A percentile compares a stretch with the other conserved stretches of the same genome.
phyloP scores from a whole-genome alignment of 2,797 vertebrate genomes.

The Ispidina picta region DNA sequence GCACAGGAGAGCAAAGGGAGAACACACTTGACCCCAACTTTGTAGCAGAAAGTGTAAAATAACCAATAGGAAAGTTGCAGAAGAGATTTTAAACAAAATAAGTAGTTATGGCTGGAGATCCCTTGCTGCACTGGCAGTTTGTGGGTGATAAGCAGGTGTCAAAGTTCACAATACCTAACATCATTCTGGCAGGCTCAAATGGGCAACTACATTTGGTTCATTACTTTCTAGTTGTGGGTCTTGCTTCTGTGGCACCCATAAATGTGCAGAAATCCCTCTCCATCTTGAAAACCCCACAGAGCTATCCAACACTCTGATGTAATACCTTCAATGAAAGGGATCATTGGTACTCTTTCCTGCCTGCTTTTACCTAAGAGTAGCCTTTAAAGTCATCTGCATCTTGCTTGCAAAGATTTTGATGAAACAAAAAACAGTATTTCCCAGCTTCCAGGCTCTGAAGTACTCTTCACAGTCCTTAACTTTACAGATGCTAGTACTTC shows the following conservation, averaged over 20 bases:
- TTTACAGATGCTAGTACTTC: background rate
- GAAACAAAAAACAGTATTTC: background rate
- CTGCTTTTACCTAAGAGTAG: background rate
- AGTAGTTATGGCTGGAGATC: background rate
- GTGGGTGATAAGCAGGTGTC: background rate
- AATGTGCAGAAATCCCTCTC: background rate
- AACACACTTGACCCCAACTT: background rate
- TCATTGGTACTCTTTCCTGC: fast-evolving
- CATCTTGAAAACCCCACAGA: background rate
- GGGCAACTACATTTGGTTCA: background rate
- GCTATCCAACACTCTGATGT: background rate
- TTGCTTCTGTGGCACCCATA: background rate
- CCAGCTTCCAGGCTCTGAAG: background rate
- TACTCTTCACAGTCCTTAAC: background rate
- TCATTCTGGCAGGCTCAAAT: background rate
- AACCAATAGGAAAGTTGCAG: background rate
- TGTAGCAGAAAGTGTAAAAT: background rate
- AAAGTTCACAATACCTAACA: background rate
- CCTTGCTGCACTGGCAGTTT: background rate
- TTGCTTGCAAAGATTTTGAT: background rate
- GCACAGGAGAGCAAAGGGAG: background rate
- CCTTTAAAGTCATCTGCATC: background rate
- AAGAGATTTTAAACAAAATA: background rate
- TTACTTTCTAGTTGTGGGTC: background rate
- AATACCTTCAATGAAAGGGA: background rate